Evolutionary conservation across 2,888 invertebrate species (phyloP).

Genomic region (Eucera pruinosa): DNA sequence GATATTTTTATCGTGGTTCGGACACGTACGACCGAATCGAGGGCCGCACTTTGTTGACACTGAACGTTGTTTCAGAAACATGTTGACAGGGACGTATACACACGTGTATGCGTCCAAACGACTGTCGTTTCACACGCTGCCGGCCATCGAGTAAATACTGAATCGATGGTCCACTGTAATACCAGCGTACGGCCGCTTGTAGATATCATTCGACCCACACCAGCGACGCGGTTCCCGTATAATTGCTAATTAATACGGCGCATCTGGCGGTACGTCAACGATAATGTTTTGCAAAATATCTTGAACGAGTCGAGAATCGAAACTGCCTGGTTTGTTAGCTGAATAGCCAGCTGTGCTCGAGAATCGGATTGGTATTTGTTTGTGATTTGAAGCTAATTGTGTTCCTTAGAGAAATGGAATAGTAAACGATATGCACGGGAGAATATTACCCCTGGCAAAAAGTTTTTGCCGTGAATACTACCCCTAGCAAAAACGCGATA

Average conservation of each 20-base stretch:
- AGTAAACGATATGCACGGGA: no score
- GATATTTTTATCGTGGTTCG: no score
- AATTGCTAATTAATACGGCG: conserved; percentile 55
- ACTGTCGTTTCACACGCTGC: conserved; percentile 58
- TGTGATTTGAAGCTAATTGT: no score
- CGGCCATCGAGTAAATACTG: conserved; percentile 52
- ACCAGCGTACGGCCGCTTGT: conserved; percentile 34
- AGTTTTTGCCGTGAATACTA: no score
- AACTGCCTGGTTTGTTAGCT: background rate
- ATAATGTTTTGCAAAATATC: conserved; percentile 58
- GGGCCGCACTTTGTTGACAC: conserved; percentile 40
- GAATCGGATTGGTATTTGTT: no score
- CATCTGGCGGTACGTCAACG: conserved; percentile 49
- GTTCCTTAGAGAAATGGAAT: no score
- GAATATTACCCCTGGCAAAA: no score
- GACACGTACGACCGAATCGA: conserved; percentile 9
- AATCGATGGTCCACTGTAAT: conserved; percentile 52
- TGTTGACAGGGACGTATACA: conserved; percentile 34
- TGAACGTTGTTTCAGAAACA: conserved; percentile 63
- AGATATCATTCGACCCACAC: conserved; percentile 51
- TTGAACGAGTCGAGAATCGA: conserved; percentile 38
- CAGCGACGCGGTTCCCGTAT: conserved; percentile 40
- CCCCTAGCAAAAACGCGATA: no score
- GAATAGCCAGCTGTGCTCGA: no score
- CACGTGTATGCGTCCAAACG: conserved; percentile 27